A percentile compares a stretch with the other conserved stretches of the same genome.
These are phyloP conservation scores for Eumaeus atala DNA, from an alignment of 1,140 invertebrate species.

Conservation along the genomic window DNA sequence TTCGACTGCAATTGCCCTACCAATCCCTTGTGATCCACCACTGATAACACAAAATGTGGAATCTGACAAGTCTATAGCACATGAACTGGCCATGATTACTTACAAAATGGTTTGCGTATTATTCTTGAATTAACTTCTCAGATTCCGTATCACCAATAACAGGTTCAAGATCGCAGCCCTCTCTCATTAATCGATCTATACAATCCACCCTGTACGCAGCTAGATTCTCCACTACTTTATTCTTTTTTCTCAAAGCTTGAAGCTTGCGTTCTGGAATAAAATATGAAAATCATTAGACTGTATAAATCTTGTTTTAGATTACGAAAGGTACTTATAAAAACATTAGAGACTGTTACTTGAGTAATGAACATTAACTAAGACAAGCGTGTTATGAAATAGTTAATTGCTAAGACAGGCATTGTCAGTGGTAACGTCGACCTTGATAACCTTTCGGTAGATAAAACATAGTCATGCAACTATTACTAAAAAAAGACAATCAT, in stretches of 20 bases:
- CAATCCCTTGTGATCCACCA: slow-evolving; percentile 92
- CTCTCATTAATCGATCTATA: slow-evolving; percentile 58
- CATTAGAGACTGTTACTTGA: not conserved
- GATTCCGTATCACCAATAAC: slow-evolving; percentile 61
- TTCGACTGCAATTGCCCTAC: slow-evolving; percentile 82
- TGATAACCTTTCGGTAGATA: not conserved
- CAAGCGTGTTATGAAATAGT: not conserved
- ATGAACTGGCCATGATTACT: slow-evolving; percentile 62
- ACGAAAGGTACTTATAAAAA: slow-evolving; percentile 4
- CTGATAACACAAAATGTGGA: slow-evolving; percentile 80
- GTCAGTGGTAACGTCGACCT: not conserved
- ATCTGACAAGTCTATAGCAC: slow-evolving; percentile 64
- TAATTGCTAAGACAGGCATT: not conserved
- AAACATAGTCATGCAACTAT: not conserved
- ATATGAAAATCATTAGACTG: not conserved
- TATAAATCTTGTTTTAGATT: not conserved
- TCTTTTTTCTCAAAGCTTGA: slow-evolving; percentile 50
- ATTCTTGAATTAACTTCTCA: slow-evolving; percentile 58
- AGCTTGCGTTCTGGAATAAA: slow-evolving; percentile 56
- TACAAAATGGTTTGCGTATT: slow-evolving; percentile 37
- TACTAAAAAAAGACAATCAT: slow-evolving; percentile 13
- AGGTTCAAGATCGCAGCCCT: slow-evolving; percentile 62
- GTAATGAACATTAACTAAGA: not conserved
- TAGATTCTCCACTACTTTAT: slow-evolving; percentile 61
- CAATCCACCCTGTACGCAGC: slow-evolving; percentile 60